Conservation (phyloP, 2,797 vertebrate species). For the Coregonus ussuriensis region DNA sequence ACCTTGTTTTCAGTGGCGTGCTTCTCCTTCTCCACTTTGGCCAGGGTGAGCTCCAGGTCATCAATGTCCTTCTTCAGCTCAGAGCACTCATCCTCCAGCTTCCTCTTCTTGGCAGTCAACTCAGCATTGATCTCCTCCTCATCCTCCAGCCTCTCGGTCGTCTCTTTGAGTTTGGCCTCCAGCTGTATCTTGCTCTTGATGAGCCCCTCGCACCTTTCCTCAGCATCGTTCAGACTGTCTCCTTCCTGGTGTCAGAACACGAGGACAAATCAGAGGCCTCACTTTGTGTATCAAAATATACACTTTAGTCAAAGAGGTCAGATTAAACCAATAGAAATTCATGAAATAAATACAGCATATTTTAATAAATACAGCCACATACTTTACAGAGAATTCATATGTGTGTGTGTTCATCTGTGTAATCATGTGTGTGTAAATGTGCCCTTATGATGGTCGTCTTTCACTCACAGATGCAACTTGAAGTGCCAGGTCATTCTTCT, state of each 20-base stretch:
- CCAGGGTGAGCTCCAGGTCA: slow-evolving; percentile 3
- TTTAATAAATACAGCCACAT: no score
- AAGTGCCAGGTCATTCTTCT: neutral
- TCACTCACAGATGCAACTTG: neutral
- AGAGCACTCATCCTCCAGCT: neutral
- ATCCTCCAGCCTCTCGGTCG: slow-evolving; percentile 1
- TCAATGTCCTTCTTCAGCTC: slow-evolving; percentile 1
- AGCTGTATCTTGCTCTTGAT: neutral
- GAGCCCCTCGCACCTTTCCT: neutral
- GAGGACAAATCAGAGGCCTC: no score
- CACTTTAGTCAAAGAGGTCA: neutral
- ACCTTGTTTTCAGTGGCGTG: slow-evolving; percentile 63
- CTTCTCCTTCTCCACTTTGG: slow-evolving; percentile 5
- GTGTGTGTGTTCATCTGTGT: no score
- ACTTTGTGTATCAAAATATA: neutral
- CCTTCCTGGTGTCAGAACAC: neutral
- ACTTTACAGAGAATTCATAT: no score
- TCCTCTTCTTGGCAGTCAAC: neutral
- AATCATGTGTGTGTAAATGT: neutral
- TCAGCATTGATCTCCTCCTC: neutral
- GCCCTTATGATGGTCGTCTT: no score
- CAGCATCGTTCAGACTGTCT: neutral
- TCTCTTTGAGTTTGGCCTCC: slow-evolving; percentile 6
- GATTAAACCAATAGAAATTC: neutral
- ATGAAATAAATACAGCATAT: neutral